phyloP scores from a whole-genome alignment of 2,888 invertebrate genomes.

The Dendrolimus houi region DNA sequence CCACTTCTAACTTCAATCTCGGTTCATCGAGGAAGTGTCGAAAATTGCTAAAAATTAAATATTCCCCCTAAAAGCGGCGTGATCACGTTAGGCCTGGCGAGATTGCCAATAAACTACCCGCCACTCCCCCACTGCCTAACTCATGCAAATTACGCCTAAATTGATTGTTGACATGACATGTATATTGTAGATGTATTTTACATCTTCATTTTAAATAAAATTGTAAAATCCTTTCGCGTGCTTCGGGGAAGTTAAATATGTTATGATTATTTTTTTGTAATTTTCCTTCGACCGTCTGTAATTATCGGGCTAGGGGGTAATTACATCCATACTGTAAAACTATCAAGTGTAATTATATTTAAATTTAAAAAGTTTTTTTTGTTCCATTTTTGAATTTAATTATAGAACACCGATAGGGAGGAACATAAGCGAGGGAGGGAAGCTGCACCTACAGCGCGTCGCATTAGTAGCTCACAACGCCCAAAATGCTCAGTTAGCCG shows the following conservation, averaged over 20 bases:
- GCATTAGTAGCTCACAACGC: too few species aligned
- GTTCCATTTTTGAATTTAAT: neutral
- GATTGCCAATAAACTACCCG: slow-evolving; percentile 62
- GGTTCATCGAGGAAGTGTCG: slow-evolving; percentile 28
- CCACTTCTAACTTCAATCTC: slow-evolving; percentile 4
- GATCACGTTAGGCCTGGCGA: slow-evolving; percentile 67
- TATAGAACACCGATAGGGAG: too few species aligned
- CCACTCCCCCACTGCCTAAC: slow-evolving; percentile 24
- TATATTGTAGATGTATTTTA: neutral
- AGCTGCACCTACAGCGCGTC: too few species aligned
- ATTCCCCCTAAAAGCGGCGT: slow-evolving; percentile 40
- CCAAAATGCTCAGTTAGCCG: too few species aligned
- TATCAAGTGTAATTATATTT: neutral
- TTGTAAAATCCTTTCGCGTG: neutral
- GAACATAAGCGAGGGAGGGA: too few species aligned
- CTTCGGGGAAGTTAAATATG: neutral
- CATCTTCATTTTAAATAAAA: neutral
- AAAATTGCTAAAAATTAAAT: slow-evolving; percentile 64
- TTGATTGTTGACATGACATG: slow-evolving; percentile 20
- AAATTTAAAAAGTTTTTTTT: neutral
- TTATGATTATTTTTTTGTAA: neutral
- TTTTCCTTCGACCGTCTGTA: neutral
- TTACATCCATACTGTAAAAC: neutral
- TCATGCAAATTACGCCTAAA: slow-evolving; percentile 46
- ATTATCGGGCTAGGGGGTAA: neutral